phyloP scores from a whole-genome alignment of 2,113 vertebrate genomes.

The Stigmatopora nigra region DNA sequence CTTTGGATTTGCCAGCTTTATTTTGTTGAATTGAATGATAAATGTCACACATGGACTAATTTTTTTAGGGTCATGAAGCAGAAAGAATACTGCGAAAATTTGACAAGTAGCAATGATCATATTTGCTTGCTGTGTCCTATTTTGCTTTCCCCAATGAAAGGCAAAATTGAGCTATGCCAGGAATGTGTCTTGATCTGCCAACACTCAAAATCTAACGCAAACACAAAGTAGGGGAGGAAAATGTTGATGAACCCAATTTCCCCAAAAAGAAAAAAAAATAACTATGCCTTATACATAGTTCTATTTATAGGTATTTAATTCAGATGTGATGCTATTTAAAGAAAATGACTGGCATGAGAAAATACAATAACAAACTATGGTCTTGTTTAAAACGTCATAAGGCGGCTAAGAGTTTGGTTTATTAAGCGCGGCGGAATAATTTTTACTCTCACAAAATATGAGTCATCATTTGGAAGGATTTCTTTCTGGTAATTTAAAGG shows the following conservation, averaged over 20 bases:
- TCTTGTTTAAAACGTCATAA: no score
- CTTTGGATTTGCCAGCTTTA: background rate
- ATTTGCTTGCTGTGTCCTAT: background rate
- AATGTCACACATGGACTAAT: background rate
- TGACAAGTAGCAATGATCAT: background rate
- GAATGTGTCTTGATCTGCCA: conserved; percentile 30
- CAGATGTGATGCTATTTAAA: background rate
- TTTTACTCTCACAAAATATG: background rate
- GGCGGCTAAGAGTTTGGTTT: background rate
- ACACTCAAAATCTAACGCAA: background rate
- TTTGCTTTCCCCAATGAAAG: no score
- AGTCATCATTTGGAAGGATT: conserved; percentile 17
- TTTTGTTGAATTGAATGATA: background rate
- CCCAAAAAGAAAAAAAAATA: background rate
- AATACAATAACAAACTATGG: no score
- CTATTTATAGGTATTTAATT: background rate
- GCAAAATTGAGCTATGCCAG: background rate
- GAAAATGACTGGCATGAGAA: no score
- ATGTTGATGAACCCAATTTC: background rate
- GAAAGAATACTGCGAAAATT: conserved; percentile 1
- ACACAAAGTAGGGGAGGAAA: background rate
- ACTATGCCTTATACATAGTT: background rate
- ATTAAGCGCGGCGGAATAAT: background rate
- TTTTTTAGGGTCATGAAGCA: background rate
- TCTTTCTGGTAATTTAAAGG: conserved; percentile 23